A percentile compares a stretch with the other conserved stretches of the same genome.
Conservation (phyloP, 1,140 invertebrate genomes). For the Lucilia sericata region DNA sequence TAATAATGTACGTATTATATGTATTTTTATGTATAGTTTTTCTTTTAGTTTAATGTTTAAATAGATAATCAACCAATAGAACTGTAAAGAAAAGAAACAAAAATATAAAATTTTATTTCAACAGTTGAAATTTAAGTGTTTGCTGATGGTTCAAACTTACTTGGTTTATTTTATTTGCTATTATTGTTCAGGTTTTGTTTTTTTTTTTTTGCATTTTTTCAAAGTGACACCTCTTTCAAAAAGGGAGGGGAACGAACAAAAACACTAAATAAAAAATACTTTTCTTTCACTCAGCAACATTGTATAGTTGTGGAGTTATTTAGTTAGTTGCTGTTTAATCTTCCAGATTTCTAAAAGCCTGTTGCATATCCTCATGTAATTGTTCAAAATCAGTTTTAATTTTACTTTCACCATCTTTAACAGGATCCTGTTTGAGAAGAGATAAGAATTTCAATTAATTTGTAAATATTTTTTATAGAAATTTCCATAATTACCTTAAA, state of each 20-base stretch:
- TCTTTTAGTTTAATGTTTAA: not conserved
- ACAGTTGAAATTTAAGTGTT: not conserved
- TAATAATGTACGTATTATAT: not conserved
- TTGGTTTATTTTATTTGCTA: slow-evolving; percentile 22
- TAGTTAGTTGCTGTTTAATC: slow-evolving; percentile 78
- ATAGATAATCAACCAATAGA: not conserved
- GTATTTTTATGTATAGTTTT: not conserved
- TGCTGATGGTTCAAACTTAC: not conserved
- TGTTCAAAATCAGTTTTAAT: slow-evolving; percentile 97
- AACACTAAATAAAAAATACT: not conserved
- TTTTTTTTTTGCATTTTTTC: slow-evolving; percentile 38
- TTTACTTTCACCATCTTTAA: slow-evolving; percentile 97
- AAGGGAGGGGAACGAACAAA: not conserved
- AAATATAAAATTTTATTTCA: not conserved
- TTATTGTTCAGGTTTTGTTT: slow-evolving; percentile 47
- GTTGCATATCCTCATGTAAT: slow-evolving; percentile 93
- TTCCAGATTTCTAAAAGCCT: slow-evolving; percentile 98
- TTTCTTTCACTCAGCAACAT: not conserved
- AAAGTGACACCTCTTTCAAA: not conserved
- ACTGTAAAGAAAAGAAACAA: not conserved
- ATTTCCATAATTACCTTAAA: slow-evolving; percentile 84
- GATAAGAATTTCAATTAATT: too few species aligned
- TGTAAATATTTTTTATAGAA: too few species aligned
- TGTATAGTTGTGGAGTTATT: not conserved
- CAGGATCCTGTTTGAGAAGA: slow-evolving; percentile 83